Conservation (phyloP, 2,113 vertebrate species). For the Polypterus senegalus region DNA sequence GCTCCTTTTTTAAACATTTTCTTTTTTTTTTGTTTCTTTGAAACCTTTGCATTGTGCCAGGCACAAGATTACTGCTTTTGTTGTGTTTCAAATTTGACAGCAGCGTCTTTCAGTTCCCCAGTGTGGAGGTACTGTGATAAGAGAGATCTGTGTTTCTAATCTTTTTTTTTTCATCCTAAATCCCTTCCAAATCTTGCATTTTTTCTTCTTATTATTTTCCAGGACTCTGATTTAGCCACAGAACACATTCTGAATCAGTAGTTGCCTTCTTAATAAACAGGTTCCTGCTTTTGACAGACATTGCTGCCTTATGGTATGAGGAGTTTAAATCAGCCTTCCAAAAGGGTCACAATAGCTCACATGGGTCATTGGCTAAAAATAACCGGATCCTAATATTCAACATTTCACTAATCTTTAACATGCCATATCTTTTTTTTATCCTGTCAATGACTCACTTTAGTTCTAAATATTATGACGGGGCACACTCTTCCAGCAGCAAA, state of each 20-base stretch:
- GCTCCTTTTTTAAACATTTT: constrained; percentile 11
- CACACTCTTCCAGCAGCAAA: too few species aligned
- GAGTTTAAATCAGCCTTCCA: constrained; percentile 29
- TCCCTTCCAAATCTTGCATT: constrained; percentile 56
- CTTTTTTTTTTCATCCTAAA: constrained; percentile 47
- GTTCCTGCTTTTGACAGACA: constrained; percentile 46
- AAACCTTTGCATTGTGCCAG: constrained; percentile 46
- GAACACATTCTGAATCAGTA: constrained; percentile 24
- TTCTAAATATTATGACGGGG: too few species aligned
- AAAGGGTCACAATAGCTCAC: constrained; percentile 39
- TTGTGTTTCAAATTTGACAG: constrained; percentile 61
- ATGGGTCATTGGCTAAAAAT: constrained; percentile 32
- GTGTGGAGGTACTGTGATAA: constrained; percentile 55
- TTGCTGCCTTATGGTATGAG: constrained; percentile 32
- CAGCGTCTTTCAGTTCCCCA: constrained; percentile 55
- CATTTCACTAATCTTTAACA: too few species aligned
- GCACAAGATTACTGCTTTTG: constrained; percentile 59
- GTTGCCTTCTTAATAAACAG: constrained; percentile 43
- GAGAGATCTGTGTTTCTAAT: constrained; percentile 57
- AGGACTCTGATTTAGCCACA: constrained; percentile 27
- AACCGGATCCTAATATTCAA: constrained; percentile 20
- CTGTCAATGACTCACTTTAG: too few species aligned
- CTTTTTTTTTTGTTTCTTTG: not conserved
- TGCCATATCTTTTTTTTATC: too few species aligned
- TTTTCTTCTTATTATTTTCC: constrained; percentile 37